Evolutionary conservation across 2,113 vertebrate species (phyloP), one percentile per base, ranked within the genome.

Genomic region (Entelurus aequoreus): DNA sequence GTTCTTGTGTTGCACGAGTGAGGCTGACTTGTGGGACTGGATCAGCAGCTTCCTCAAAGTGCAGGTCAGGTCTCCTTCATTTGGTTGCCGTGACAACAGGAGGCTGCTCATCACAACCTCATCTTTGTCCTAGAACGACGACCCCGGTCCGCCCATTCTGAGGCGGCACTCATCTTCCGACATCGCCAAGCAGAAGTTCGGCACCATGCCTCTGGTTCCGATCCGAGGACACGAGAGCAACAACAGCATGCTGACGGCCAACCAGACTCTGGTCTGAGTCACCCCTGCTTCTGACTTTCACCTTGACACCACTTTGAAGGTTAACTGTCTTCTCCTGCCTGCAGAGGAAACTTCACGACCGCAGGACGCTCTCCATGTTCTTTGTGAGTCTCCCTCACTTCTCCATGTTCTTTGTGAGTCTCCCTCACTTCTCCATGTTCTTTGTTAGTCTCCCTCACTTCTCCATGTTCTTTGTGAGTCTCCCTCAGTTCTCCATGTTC

Each of bases 301-400:
- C 28, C 15, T 7, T 51, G 5, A 19, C 3, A 35, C 11, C 21
- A 5, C 21, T 6, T 54, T 35, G 5, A 35, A 28, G 28, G 28
- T 28, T 28, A 28, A 28, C 28, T 50, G 15, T 50, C 9, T 63
- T 54, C 88, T 54, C 53, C 81, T 2, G 87, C 55, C 57, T 78
- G 35, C 81, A 99, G 96, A 90, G 93, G 52, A 96, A 95, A 67
- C 90, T 97, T 59, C 96, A 98, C 65, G 93, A 93, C 19, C 90
- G 94, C 80, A 90, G 96, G 86, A 98, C 96, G 5, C 90, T 98
- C 58, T 99, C 97, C 83, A 96, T 99, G 97, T 99, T 95, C 84
- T 99, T 98, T 91, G 97, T 99, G 91, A 97, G 97, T 97, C 92
- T 51, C 50, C 28, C 28, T 28, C 28, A 28, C 1, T 28, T 28